Percentiles rank a stretch among this genome's conserved stretches.
Evolutionary conservation across 2,113 vertebrate genomes (phyloP).

Genomic region (Misgurnus anguillicaudatus): DNA sequence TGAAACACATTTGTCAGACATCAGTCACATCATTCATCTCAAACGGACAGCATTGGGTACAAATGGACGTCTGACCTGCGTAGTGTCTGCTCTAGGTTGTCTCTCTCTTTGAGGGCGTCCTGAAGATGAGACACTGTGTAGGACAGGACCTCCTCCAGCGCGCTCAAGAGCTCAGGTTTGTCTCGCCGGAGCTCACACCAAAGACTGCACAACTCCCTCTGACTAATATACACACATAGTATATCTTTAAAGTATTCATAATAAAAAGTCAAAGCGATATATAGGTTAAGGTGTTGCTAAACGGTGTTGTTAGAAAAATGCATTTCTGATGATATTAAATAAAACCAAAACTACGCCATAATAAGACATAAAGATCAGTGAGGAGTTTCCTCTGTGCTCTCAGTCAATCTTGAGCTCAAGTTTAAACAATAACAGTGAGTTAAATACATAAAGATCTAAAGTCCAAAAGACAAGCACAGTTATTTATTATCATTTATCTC

Average conservation of each 20-base stretch:
- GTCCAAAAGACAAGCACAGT: conserved; percentile 29
- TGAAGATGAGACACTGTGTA: conserved; percentile 79
- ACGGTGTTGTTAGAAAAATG: too few species aligned
- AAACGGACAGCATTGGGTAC: background rate
- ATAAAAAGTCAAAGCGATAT: too few species aligned
- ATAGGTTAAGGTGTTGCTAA: too few species aligned
- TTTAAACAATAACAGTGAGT: background rate
- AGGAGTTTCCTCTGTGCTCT: too few species aligned
- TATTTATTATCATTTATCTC: conserved; percentile 13
- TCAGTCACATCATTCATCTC: background rate
- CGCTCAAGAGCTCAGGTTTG: conserved; percentile 81
- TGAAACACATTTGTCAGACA: background rate
- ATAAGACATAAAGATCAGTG: too few species aligned
- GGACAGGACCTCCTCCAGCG: conserved; percentile 83
- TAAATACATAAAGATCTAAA: background rate
- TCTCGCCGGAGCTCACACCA: conserved; percentile 86
- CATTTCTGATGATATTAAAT: too few species aligned
- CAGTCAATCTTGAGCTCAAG: too few species aligned
- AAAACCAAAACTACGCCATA: too few species aligned
- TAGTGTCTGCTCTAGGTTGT: conserved; percentile 84
- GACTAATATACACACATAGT: conserved; percentile 69
- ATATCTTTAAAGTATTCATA: too few species aligned
- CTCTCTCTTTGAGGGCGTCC: conserved; percentile 83
- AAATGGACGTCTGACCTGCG: conserved; percentile 72
- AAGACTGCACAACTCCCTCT: conserved; percentile 77